phyloP scores from a whole-genome alignment of 1,140 invertebrate genomes.

The Babylonia areolata region DNA sequence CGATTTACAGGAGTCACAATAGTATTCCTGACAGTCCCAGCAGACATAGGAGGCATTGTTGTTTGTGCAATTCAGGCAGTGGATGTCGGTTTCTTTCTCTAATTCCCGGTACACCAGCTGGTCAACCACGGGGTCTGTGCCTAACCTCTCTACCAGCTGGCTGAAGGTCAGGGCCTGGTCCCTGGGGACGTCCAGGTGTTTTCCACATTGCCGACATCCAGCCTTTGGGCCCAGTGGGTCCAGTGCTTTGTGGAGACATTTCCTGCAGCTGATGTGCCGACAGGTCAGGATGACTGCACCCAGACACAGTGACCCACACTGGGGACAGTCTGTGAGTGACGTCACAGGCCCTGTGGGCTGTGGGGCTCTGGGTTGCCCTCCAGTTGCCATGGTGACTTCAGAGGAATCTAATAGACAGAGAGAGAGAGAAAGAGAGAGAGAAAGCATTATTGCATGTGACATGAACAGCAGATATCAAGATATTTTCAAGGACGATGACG shows the following conservation, averaged over 20 bases:
- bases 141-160: neutral
- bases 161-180: neutral
- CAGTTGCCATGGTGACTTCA: neutral
- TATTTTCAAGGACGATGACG: no score
- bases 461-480: no score
- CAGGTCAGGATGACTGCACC: neutral
- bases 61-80: neutral
- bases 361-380: neutral
- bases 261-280: neutral
- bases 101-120: neutral
- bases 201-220: neutral
- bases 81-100: neutral
- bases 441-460: no score
- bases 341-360: neutral
- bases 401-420: neutral
- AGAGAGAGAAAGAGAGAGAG: neutral
- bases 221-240: neutral
- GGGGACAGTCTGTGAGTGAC: neutral
- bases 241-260: neutral
- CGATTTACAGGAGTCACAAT: neutral
- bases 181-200: neutral
- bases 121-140: neutral
- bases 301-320: conserved; percentile 1
- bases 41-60: neutral
- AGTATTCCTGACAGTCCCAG: neutral